Evolutionary conservation across 2,888 invertebrate species (phyloP), one percentile per base, ranked within the genome.

Genomic region (Microctonus hyperodae): DNA sequence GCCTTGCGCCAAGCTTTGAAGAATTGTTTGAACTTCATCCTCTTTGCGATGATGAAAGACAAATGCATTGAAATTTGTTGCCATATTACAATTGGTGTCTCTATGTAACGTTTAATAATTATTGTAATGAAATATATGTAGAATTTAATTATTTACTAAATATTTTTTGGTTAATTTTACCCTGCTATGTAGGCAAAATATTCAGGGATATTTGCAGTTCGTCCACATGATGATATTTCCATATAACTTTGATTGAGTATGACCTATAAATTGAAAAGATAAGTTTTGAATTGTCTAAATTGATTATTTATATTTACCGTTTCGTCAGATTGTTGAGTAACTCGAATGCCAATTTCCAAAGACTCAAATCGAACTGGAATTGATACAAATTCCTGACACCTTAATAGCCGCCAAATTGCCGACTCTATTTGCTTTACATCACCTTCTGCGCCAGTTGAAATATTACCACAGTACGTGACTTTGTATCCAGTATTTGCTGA

Each of bases 171-270:
- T 37, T n/a, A 50, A 64, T 59, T 80, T 83, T 82, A 90, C 90
- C 90, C 89, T 50, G 89, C 87, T 74, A 90, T 88, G 75, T 88
- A 90, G 28, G 88, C 88, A 81, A 89, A 88, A 78, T 88, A 86
- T 73, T 86, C 81, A 13, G 88, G 85, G 74, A 85, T 84, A 71
- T 86, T 85, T 5, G 84, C 83, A 11, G 88, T 84, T 64, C 88
- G 84, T 13, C 90, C 90, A 81, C 90, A 90, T 0, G 90, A 87
- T 1, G 90, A 89, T 70, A 90, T 89, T 79, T 89, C 88, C 85
- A 90, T 90, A 76, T 88, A 90, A 57, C 87, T 86, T 78, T 89
- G 88, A 65, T 86, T 85, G 69, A 88, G 78, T 25, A 89, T 70
- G 11, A 86, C 73, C 88, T 89, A 77, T 67, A 44, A 20, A 28